Evolutionary conservation across 1,140 invertebrate species (phyloP).

Genomic region (Penaeus indicus): DNA sequence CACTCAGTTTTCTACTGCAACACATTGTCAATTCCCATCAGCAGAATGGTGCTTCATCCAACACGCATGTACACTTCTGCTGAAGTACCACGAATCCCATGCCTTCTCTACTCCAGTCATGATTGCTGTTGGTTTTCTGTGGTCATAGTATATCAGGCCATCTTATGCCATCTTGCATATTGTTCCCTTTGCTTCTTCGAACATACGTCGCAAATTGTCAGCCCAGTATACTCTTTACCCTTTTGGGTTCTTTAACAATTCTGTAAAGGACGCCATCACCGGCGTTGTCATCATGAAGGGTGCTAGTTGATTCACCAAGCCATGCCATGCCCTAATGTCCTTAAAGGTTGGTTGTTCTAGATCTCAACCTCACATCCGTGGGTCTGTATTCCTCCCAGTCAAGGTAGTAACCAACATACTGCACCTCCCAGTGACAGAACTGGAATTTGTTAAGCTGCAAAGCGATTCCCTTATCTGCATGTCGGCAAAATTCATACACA

Average conservation of each 20-base stretch:
- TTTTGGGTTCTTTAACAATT: conserved; percentile 29
- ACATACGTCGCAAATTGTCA: neutral
- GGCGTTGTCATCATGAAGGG: conserved; percentile 35
- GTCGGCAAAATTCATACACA: conserved; percentile 16
- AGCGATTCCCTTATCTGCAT: conserved; percentile 31
- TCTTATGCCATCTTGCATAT: too few species aligned
- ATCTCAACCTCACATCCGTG: conserved; percentile 12
- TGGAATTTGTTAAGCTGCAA: conserved; percentile 18
- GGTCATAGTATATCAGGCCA: too few species aligned
- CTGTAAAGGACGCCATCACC: conserved; percentile 21
- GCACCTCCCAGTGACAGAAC: neutral
- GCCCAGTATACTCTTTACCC: conserved; percentile 32
- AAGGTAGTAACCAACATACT: conserved; percentile 2
- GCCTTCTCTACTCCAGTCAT: conserved; percentile 11
- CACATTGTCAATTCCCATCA: neutral
- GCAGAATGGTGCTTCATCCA: neutral
- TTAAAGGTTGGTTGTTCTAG: conserved; percentile 3
- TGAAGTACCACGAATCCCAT: conserved; percentile 29
- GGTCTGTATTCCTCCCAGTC: conserved; percentile 9
- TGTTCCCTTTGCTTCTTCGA: too few species aligned
- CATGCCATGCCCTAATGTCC: conserved; percentile 41
- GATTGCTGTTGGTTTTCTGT: too few species aligned
- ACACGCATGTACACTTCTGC: neutral
- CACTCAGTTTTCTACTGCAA: neutral
- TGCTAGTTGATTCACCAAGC: conserved; percentile 39